A percentile compares a stretch with the other conserved stretches of the same genome.
Conservation (phyloP, 2,113 vertebrate genomes). For the Sinosuthora webbiana region DNA sequence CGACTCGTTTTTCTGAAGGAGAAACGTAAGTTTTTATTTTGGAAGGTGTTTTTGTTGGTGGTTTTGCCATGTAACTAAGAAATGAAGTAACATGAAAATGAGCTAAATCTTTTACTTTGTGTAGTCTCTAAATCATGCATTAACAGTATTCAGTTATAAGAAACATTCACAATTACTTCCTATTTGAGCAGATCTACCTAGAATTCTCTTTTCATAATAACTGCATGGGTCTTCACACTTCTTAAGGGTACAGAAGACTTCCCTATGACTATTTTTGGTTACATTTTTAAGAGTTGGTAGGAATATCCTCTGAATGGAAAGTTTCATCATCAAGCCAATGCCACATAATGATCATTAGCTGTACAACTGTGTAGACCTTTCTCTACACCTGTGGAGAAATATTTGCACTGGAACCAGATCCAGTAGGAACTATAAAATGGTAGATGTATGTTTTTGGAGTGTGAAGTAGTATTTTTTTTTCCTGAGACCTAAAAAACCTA, state of each 20-base stretch:
- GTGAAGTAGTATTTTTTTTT: background rate
- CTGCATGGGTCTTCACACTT: background rate
- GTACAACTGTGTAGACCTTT: background rate
- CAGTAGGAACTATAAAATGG: background rate
- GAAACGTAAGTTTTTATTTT: conserved; percentile 73
- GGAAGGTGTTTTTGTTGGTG: background rate
- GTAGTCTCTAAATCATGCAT: background rate
- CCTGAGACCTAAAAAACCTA: background rate
- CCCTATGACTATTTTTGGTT: background rate
- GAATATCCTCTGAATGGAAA: background rate
- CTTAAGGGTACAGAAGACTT: background rate
- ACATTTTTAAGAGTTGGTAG: background rate
- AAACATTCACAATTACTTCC: background rate
- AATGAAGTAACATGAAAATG: background rate
- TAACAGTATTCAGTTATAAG: background rate
- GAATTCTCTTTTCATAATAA: background rate
- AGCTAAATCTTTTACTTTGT: background rate
- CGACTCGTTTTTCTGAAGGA: conserved; percentile 49
- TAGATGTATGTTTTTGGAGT: background rate
- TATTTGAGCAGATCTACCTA: background rate
- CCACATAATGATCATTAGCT: background rate
- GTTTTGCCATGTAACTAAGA: background rate
- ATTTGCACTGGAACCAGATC: background rate
- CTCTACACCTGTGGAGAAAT: background rate
- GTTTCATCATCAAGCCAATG: background rate